Base-by-base conservation (phyloP, 64 coral and sea anemone species). In the Actinia equina region DNA sequence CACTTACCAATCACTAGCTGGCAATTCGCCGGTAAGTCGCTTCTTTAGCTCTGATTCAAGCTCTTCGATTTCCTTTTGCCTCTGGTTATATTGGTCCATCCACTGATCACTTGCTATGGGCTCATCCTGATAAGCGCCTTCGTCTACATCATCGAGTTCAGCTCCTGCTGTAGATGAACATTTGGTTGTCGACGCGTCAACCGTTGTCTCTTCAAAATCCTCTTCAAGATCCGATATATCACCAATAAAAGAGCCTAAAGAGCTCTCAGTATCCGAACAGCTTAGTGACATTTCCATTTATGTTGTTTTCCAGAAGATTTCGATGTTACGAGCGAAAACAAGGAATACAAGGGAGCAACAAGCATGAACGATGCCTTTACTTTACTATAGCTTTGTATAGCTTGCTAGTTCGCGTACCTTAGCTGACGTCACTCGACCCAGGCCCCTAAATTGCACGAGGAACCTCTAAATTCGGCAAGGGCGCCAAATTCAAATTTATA, bases 361-460 rank as follows among this genome's bases (percentile, higher is more conserved):
- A 16, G 18, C 13, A 62, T 16, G 15, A 17, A 62, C 59, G 30
- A 37, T 37, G 30, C 30, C 30, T 37, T 37, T 37, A 37, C 30
- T 37, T 37, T 37, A 37, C 30, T 19, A 2, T 25, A 12, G 71
- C 71, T 27, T 13, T 77, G 12, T 22, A 15, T 27, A 77, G 23
- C 18, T 12, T 15, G 23, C 25, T 15, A 7, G 2, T 22, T 4
- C 15, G 18, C 25, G 71, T 41, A 20, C 71, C 71, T 77, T 77
- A 41, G 71, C 12, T 41, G 18, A 77, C 71, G 71, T 77, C 71
- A 77, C 71, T 77, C 71, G 71, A 77, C 71, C n/a, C 71, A 77
- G 71, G 71, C 71, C 42, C 71, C 71, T 17, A 77, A 44, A 25
- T 37, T 77, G 71, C 42, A 41, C 15, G 71, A 77, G 25, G 71